phyloP scores from a whole-genome alignment of 2,888 invertebrate genomes.

The Cryptosula pallasiana region DNA sequence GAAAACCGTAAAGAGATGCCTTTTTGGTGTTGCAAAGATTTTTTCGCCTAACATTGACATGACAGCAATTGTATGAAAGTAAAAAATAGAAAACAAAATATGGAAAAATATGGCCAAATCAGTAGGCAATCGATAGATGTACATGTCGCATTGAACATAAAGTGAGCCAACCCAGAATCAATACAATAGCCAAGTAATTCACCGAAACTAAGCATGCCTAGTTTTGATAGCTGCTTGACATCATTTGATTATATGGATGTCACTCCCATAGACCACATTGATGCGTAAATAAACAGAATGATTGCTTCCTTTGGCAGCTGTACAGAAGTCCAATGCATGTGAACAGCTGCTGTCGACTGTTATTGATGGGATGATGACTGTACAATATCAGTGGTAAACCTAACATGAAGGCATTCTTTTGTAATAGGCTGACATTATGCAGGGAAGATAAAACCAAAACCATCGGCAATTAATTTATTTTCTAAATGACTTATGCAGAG shows the following conservation, averaged over 20 bases:
- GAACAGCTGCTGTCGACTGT: slow-evolving; percentile 13
- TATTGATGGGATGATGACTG: too few species aligned
- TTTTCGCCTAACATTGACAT: too few species aligned
- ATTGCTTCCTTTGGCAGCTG: slow-evolving; percentile 23
- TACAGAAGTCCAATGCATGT: slow-evolving; percentile 13
- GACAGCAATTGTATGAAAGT: too few species aligned
- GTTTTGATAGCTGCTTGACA: not conserved
- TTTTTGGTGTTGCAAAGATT: too few species aligned
- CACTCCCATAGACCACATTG: slow-evolving; percentile 1
- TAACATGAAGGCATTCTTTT: slow-evolving; percentile 8
- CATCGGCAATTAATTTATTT: not conserved
- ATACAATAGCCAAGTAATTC: too few species aligned
- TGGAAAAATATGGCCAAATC: too few species aligned
- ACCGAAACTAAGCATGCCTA: too few species aligned
- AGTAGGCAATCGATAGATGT: too few species aligned
- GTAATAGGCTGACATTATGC: not conserved
- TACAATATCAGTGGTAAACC: slow-evolving; percentile 4
- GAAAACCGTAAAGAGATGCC: too few species aligned
- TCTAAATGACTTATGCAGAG: not conserved
- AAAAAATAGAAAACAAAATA: too few species aligned
- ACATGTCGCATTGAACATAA: too few species aligned
- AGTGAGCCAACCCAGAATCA: too few species aligned
- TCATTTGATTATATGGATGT: slow-evolving; percentile 9
- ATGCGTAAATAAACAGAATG: slow-evolving; percentile 4
- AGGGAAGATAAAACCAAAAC: slow-evolving; percentile 15